These are phyloP conservation scores for Amphipoea oculea DNA, from an alignment of 2,888 invertebrate genomes.

Conservation along the genomic window DNA sequence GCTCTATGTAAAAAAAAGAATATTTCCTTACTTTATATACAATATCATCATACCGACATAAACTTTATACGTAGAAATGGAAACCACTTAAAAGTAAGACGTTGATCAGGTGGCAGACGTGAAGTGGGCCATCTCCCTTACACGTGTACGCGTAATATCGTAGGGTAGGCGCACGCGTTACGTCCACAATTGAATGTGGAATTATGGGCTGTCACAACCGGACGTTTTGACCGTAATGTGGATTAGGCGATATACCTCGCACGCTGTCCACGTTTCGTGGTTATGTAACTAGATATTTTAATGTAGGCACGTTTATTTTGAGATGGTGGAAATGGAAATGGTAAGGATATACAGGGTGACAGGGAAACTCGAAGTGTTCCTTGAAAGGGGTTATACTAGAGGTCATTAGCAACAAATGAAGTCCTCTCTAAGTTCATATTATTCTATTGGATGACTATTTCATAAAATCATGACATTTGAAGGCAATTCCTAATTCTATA, in stretches of 20 bases:
- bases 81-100: slow-evolving; percentile 42
- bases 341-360: not conserved
- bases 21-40: not conserved
- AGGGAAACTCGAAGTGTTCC: too few relatives aligned
- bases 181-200: slow-evolving; percentile 65
- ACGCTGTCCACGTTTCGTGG: slow-evolving; percentile 42
- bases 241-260: slow-evolving; percentile 69
- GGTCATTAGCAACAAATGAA: too few relatives aligned
- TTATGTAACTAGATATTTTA: slow-evolving; percentile 55
- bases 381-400: too few relatives aligned
- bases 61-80: slow-evolving; percentile 16
- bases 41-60: not conserved
- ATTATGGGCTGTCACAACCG: slow-evolving; percentile 77
- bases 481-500: too few relatives aligned
- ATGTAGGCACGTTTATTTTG: slow-evolving; percentile 43
- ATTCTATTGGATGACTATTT: too few relatives aligned
- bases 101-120: slow-evolving; percentile 15
- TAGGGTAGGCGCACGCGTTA: slow-evolving; percentile 51
- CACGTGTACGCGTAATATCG: slow-evolving; percentile 43
- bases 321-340: not conserved
- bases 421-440: too few relatives aligned
- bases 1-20: not conserved
- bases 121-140: slow-evolving; percentile 33
- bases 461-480: too few relatives aligned
- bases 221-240: slow-evolving; percentile 73